These are phyloP conservation scores for Heliconius hermathena DNA, from an alignment of 1,140 invertebrate species.

Conservation along the genomic window DNA sequence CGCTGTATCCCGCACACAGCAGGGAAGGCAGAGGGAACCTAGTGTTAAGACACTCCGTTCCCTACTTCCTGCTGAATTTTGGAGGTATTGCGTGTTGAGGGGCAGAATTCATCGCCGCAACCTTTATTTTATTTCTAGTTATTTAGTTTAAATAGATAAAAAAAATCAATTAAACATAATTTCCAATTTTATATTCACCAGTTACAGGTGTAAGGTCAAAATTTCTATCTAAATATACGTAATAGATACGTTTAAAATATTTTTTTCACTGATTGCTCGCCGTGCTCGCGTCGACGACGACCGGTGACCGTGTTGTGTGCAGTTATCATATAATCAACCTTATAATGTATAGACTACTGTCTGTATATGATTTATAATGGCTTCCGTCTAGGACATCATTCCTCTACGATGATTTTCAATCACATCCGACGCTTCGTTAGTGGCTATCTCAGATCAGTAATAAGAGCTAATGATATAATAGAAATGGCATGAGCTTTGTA, in stretches of 20 bases:
- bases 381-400: conserved; percentile 78
- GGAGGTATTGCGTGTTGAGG: no score
- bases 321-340: conserved; percentile 78
- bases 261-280: conserved; percentile 59
- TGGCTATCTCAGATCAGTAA: conserved; percentile 64
- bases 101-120: no score
- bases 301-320: conserved; percentile 45
- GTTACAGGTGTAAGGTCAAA: conserved; percentile 43
- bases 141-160: no score
- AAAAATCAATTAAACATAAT: no score
- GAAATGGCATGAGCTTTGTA: conserved; percentile 38
- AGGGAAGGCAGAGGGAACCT: no score
- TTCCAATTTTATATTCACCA: no score
- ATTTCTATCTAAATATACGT: conserved; percentile 55
- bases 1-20: no score
- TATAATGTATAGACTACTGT: conserved; percentile 78
- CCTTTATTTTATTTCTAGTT: no score
- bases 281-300: conserved; percentile 25
- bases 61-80: no score
- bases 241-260: conserved; percentile 64
- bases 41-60: no score
- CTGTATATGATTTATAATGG: conserved; percentile 75
- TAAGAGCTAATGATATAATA: conserved; percentile 34
- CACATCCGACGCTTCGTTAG: conserved; percentile 79
- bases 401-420: conserved; percentile 79